Base-by-base conservation (phyloP, 2,113 vertebrate genomes). In the Marcusenius ussheri region DNA sequence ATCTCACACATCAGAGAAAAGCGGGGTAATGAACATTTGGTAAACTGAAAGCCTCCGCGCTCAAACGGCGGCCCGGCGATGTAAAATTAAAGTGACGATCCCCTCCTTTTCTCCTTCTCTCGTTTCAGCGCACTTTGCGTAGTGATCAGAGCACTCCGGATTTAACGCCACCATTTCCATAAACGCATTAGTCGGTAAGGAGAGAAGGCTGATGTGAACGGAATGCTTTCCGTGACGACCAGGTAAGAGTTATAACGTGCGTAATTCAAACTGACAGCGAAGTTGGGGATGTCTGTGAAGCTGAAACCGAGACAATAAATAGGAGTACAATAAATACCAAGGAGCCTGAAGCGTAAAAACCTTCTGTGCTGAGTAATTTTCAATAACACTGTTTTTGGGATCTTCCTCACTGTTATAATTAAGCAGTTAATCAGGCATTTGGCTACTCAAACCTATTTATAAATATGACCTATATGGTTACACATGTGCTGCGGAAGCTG, bases 221-320 rank as follows among this genome's bases (percentile, higher is more conserved):
- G 85, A 87, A 87, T 53, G 49, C 24, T 87, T 47, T 53, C 56
- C 35, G 85, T 53, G 24, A 47, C 24, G 49, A 56, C n/a, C n/a
- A 31, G 27, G 27, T 53, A 53, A 87, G 85, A 87, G 50, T 53
- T 87, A 87, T 87, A 87, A 87, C 85, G 47, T 53, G 17, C 35
- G 85, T 87, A 87, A 87, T 87, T 51, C 31, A 39, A 87, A n/a
- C 15, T 87, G 85, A 56, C 85, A 56, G 53, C 49, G 50, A 87
- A 53, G 47, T 31, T 19, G 85, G 85, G 13, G 27, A 56, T 35
- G 85, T 35, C 11, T 39, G 50, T 24, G 50, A 53, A 56, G 7
- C 51, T 27, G 27, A 87, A 56, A 56, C 24, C 19, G 21, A 56
- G 53, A 87, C 53, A 56, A 56, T 56, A 21, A 56, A 56, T 56